These are phyloP conservation scores for Ciconia stormi DNA, from an alignment of 2,113 vertebrate genomes.

Conservation along the genomic window DNA sequence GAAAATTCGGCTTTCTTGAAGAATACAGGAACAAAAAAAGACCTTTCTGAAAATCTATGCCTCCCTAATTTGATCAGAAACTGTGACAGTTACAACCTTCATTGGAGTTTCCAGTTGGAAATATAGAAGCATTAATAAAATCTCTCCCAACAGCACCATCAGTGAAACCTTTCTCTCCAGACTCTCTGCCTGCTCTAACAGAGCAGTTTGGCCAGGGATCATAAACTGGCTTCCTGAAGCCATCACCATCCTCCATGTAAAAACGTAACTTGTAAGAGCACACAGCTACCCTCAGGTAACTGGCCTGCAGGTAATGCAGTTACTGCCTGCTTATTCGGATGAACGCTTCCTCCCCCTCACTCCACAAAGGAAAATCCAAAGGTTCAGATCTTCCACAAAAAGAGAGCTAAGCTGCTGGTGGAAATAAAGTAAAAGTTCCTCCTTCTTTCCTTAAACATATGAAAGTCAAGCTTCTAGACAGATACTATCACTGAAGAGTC, in stretches of 20 bases:
- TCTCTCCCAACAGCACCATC: not conserved
- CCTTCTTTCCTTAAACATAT: not conserved
- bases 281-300: not conserved
- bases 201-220: not conserved
- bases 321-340: not conserved
- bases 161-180: not conserved
- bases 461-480: not conserved
- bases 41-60: not conserved
- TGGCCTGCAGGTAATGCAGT: not conserved
- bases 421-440: not conserved
- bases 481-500: not conserved
- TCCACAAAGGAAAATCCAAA: not conserved
- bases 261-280: not conserved
- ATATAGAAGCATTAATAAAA: not conserved
- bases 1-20: not conserved
- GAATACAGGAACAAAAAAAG: not conserved
- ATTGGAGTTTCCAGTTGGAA: not conserved
- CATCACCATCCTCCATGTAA: not conserved
- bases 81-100: not conserved
- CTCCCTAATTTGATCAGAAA: not conserved
- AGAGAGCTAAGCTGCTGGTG: not conserved
- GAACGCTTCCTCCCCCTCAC: not conserved
- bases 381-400: not conserved
- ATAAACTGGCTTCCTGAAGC: not conserved
- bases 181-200: not conserved